Evolutionary conservation across 2,113 vertebrate genomes (phyloP).

Genomic region (Prunella fulvescens): DNA sequence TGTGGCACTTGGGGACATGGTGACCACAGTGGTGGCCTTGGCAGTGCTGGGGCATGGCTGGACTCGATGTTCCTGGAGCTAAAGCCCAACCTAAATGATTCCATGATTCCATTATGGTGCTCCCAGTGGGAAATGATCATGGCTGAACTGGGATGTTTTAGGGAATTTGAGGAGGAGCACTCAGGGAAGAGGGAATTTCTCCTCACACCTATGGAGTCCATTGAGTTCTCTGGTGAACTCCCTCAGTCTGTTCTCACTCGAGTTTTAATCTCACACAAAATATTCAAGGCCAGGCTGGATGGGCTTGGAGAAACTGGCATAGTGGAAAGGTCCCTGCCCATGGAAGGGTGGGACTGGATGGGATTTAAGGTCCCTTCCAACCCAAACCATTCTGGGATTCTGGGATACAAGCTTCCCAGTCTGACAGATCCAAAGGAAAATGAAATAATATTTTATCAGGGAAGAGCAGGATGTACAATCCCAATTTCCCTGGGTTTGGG

Average conservation of each 20-base stretch:
- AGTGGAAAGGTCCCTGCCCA: background rate
- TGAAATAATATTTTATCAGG: rapidly evolving
- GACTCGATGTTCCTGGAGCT: background rate
- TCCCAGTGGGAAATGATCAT: background rate
- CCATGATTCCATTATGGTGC: background rate
- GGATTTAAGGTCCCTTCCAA: background rate
- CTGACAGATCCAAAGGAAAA: background rate
- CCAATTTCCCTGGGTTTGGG: background rate
- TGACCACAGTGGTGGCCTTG: background rate
- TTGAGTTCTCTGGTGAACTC: background rate
- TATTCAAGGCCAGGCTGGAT: background rate
- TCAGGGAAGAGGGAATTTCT: background rate
- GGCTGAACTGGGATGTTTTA: background rate
- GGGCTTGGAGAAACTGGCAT: background rate
- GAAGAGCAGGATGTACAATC: background rate
- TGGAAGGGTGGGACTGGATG: background rate
- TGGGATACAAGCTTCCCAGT: background rate
- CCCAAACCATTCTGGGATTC: background rate
- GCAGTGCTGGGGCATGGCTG: background rate
- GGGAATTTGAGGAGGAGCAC: background rate
- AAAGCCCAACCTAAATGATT: background rate
- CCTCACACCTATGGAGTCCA: background rate
- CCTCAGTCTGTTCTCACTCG: background rate
- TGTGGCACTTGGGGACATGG: background rate
- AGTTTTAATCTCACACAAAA: background rate